Base-by-base conservation (phyloP, 2,113 vertebrate genomes). In the Coreoperca whiteheadi region DNA sequence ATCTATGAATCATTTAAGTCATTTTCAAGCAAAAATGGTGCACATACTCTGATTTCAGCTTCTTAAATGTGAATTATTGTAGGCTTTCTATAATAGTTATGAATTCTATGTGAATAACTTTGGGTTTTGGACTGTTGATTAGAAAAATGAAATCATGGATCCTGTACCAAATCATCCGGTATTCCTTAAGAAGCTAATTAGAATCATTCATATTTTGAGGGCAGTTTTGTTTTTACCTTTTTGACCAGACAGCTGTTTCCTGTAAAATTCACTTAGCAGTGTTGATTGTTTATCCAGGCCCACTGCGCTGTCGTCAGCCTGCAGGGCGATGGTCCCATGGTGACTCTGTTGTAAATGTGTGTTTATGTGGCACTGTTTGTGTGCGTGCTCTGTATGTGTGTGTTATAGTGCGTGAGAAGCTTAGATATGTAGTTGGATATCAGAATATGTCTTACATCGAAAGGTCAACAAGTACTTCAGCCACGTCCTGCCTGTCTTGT, bases 231-330 rank as follows among this genome's bases (percentile, higher is more conserved):
- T 74, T 87, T 74, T 85, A 65, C 76, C 57, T 83, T 86, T 77
- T 85, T 65, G 34, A 89, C 80, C 81, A 77, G 30, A 72, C 79
- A 86, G 84, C 77, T 89, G 89, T 89, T 93, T 91, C 86, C 91
- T 91, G 65, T 68, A 32, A 83, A 83, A 79, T 88, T 70, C 70
- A 71, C 59, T 87, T 81, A 39, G 72, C 84, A 34, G 81, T 84
- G 51, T 83, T 85, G 85, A 90, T 88, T 84, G 85, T 89, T 91
- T 90, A 84, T 83, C 34, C 83, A 83, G 84, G 67, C 51, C 41
- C 30, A 28, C 74, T 64, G 65, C 0, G 73, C 86, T 83, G 75
- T 83, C 66, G 14, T 82, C 86, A 66, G 74, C 79, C 75, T 81
- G 74, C 72, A 48, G 74, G 51, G 18, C 28, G 1, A 32, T 25